These are phyloP conservation scores for Pelmatolapia mariae DNA, from an alignment of 2,113 vertebrate species.

Conservation along the genomic window DNA sequence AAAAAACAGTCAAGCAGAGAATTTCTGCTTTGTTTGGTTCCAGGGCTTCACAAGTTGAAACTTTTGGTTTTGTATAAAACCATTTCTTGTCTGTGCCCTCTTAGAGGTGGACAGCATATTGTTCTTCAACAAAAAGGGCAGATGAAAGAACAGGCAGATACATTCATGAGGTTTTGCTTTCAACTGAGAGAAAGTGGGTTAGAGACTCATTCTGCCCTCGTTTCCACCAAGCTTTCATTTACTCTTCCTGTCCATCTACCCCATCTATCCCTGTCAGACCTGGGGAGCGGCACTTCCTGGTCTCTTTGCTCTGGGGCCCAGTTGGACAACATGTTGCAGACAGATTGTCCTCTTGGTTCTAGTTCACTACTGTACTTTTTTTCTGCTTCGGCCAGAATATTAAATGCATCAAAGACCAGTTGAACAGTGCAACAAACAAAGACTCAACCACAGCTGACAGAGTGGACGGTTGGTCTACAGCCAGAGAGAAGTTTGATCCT, in stretches of 20 bases:
- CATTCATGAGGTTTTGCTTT: conserved; percentile 36
- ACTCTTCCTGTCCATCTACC: conserved; percentile 10
- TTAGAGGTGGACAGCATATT: conserved; percentile 25
- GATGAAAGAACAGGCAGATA: conserved; percentile 15
- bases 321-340: conserved; percentile 67
- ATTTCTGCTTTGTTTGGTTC: conserved; percentile 38
- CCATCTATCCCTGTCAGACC: conserved; percentile 8
- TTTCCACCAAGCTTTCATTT: conserved; percentile 12
- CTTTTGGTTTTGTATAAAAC: conserved; percentile 20
- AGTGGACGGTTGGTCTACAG: conserved; percentile 57
- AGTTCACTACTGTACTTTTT: conserved; percentile 63
- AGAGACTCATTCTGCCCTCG: not conserved
- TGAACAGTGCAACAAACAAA: conserved; percentile 70
- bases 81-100: conserved; percentile 17
- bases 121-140: not conserved
- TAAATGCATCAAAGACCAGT: conserved; percentile 70
- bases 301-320: not conserved
- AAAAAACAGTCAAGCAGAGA: conserved; percentile 35
- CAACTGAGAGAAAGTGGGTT: conserved; percentile 4
- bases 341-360: conserved; percentile 57
- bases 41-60: conserved; percentile 25
- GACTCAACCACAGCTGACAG: conserved; percentile 67
- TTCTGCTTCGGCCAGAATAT: conserved; percentile 53
- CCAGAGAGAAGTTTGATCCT: conserved; percentile 60
- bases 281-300: not conserved